These are phyloP conservation scores for Aelia acuminata DNA, from an alignment of 2,888 invertebrate genomes.

Conservation along the genomic window DNA sequence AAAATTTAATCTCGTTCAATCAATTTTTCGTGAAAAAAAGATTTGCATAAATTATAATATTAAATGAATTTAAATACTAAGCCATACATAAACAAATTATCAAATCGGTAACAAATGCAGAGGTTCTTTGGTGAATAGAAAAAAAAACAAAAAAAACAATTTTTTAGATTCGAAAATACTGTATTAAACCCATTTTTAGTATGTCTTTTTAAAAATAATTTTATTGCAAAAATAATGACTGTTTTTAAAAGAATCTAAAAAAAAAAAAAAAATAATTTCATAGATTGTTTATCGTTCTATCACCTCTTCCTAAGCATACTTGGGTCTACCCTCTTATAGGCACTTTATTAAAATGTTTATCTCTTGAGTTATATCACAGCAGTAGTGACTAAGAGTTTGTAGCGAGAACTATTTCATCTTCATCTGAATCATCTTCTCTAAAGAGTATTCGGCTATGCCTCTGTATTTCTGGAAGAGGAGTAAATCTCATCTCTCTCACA, in stretches of 20 bases:
- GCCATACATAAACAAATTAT: constrained; percentile 26
- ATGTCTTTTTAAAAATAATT: not conserved
- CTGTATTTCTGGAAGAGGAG: constrained; percentile 56
- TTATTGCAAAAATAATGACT: constrained; percentile 52
- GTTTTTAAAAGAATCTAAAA: constrained; percentile 41
- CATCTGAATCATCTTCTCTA: constrained; percentile 65
- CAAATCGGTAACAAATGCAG: constrained; percentile 35
- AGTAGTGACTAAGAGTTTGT: constrained; percentile 66
- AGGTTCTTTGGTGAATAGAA: constrained; percentile 43
- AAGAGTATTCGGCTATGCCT: constrained; percentile 58
- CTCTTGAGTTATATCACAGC: constrained; percentile 47
- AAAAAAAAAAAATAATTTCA: constrained; percentile 20
- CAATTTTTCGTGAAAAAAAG: not conserved
- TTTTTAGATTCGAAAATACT: not conserved
- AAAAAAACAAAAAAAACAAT: constrained; percentile 1
- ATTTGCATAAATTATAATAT: not conserved
- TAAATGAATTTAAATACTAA: constrained; percentile 41
- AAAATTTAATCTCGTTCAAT: constrained; percentile 3
- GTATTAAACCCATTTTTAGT: constrained; percentile 35
- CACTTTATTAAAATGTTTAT: constrained; percentile 48
- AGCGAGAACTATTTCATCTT: constrained; percentile 65
- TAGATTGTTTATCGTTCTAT: constrained; percentile 42
- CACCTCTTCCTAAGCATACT: constrained; percentile 39
- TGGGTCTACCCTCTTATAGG: constrained; percentile 56
- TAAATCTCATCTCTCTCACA: constrained; percentile 64